Evolutionary conservation across 1,140 invertebrate genomes (phyloP).

Genomic region (Antheraea mylitta): DNA sequence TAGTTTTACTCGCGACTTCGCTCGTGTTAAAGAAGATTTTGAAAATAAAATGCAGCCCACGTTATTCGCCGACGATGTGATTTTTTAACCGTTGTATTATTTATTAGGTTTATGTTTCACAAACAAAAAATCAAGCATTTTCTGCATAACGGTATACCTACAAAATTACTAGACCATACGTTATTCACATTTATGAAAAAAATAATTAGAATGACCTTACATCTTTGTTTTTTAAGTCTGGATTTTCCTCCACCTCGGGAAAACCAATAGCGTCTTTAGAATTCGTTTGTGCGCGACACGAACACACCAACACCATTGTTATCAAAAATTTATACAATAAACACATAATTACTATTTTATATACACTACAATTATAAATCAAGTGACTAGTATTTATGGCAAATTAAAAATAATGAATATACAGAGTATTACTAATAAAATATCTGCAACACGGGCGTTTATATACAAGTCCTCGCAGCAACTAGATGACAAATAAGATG

Average conservation of each 20-base stretch:
- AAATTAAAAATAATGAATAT: not conserved
- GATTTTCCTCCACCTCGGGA: constrained; percentile 57
- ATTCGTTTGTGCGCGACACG: constrained; percentile 25
- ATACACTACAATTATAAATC: not conserved
- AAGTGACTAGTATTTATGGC: constrained; percentile 1
- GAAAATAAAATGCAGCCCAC: no score
- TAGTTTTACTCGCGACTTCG: no score
- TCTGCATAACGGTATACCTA: not conserved
- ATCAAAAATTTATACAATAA: constrained; percentile 18
- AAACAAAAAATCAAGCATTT: no score
- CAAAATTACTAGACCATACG: not conserved
- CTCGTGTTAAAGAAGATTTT: no score
- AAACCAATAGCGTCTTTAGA: constrained; percentile 51
- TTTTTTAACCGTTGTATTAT: no score
- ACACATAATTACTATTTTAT: constrained; percentile 19
- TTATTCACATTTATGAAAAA: not conserved
- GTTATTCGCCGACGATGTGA: no score
- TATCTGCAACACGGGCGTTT: constrained; percentile 11
- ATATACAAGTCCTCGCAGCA: constrained; percentile 14
- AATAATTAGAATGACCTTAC: constrained; percentile 27
- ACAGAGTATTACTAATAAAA: not conserved
- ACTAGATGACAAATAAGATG: constrained; percentile 24
- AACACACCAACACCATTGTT: constrained; percentile 19
- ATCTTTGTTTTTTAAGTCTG: constrained; percentile 50
- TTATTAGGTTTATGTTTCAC: no score